Conservation (phyloP, 2,888 invertebrate species). For the Coelopa pilipes region DNA sequence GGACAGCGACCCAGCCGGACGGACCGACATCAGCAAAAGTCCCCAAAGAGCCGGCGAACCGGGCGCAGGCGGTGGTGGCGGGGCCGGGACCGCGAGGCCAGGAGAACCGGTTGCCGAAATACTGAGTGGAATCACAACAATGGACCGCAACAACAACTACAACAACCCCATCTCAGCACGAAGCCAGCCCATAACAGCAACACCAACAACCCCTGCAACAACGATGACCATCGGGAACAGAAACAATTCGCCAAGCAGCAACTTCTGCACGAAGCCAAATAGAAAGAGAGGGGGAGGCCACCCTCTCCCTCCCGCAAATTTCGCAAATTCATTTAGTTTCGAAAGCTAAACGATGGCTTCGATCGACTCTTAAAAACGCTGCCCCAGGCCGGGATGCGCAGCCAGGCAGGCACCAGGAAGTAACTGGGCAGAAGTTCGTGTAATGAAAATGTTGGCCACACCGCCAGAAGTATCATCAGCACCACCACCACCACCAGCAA, state of each 20-base stretch:
- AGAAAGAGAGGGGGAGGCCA: too few species aligned
- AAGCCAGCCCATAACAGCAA: slow-evolving; percentile 1
- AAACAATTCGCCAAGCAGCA: not conserved
- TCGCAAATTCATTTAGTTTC: too few species aligned
- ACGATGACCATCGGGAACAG: not conserved
- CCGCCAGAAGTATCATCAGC: too few species aligned
- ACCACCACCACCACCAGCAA: too few species aligned
- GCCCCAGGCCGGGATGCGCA: slow-evolving; percentile 3
- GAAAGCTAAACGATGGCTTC: not conserved
- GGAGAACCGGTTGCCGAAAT: slow-evolving; percentile 17
- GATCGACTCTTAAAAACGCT: slow-evolving; percentile 3
- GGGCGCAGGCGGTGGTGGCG: not conserved
- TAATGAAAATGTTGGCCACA: slow-evolving; percentile 5
- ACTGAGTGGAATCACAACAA: slow-evolving; percentile 28
- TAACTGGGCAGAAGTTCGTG: not conserved
- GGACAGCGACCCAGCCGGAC: too few species aligned
- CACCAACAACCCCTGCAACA: not conserved
- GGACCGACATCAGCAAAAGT: slow-evolving; percentile 16
- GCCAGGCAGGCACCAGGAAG: not conserved
- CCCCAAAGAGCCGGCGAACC: not conserved
- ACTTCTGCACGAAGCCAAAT: too few species aligned
- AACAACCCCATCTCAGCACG: slow-evolving; percentile 12
- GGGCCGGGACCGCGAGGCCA: slow-evolving; percentile 8
- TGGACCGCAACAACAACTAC: slow-evolving; percentile 9
- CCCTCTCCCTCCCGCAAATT: too few species aligned